Base-by-base conservation (phyloP, 2,113 vertebrate species). In the Melanocharis versteri region DNA sequence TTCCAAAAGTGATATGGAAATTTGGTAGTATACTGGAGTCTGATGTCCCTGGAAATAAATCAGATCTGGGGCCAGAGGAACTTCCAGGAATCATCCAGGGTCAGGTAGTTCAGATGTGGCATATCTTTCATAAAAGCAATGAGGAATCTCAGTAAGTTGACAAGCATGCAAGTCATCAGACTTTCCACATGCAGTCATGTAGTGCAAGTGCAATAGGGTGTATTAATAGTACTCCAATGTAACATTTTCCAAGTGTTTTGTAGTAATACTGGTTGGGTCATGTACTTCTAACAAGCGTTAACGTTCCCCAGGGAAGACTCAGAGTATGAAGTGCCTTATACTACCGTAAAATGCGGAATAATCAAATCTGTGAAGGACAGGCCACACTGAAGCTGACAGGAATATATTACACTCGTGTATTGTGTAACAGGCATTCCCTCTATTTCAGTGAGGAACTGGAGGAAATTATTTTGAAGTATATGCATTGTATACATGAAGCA, bases 211-310 rank as follows among this genome's bases (percentile, higher is more conserved):
- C 85, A 94, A 31, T 37, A 71, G 54, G 77, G 66, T 95, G 82
- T 61, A 91, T 86, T 96, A 95, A 93, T 93, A 96, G 71, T 75
- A 83, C 96, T 96, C 89, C 23, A 7, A 92, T 70, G 85, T 83
- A 65, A 93, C 75, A 88, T 93, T 96, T 96, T 82, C 91, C 95
- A 95, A 90, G 80, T 71, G 95, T 96, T 97, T 96, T 91, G 60
- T 65, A 89, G 69, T 89, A 86, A 45, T 61, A 23, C 76, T 58
- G 44, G 83, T 71, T 96, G 89, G 95, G 80, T 91, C 87, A 62
- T 90, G 92, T 84, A 85, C 73, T 94, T 79, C 80, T 71, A 94
- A 90, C 45, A 87, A 95, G 76, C 10, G 16, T 75, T 96, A 91
- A 87, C 54, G 45, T 94, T 89, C 82, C 94, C 94, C 0, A 0